Base-by-base conservation (phyloP, 2,888 invertebrate genomes). In the Brachyopa scutellaris region DNA sequence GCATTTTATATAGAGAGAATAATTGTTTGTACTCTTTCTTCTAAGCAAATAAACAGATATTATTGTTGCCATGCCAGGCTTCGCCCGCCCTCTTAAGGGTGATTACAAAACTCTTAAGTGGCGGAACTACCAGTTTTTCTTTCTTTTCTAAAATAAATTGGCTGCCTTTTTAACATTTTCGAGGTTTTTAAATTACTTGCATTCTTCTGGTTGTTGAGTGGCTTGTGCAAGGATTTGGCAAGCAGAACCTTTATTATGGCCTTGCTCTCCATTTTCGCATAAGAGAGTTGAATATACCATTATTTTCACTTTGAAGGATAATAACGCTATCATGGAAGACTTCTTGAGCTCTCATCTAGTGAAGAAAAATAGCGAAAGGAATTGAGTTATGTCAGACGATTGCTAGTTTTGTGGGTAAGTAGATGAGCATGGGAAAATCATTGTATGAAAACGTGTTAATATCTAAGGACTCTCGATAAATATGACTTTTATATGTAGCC, bases 11-110 rank as follows among this genome's bases (percentile, higher is more conserved):
- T 40, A 51, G 11, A 7, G 5, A 64, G 33, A 17, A 45, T 47
- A 23, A 23, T 11, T 7, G 33, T 33, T 33, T 55, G 40, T 23
- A 11, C 17, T n/a, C n/a, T n/a, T n/a, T 40, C 51, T 40, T 31
- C 26, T 40, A 42, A 72, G 26, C 61, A 73, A 76, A 67, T 36
- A 76, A 53, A 17, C 42, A 51, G 51, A 51, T 57, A 57, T 66
- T 49, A 57, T 11, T 19, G 31, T 33, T 45, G 29, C 26, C 33
- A 62, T 19, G 47, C n/a, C n/a, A n/a, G n/a, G n/a, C n/a, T n/a
- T n/a, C n/a, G n/a, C n/a, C n/a, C 21, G 38, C 21, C 31, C 42
- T 13, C 53, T 2, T 23, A 42, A 53, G 49, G 21, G 4, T 36
- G 23, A 38, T 33, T 33, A 33, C 33, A 21, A 11, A 59, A 40